Evolutionary conservation across 2,888 invertebrate species (phyloP), one percentile per base, ranked within the genome.

Genomic region (Machimus rusticus): DNA sequence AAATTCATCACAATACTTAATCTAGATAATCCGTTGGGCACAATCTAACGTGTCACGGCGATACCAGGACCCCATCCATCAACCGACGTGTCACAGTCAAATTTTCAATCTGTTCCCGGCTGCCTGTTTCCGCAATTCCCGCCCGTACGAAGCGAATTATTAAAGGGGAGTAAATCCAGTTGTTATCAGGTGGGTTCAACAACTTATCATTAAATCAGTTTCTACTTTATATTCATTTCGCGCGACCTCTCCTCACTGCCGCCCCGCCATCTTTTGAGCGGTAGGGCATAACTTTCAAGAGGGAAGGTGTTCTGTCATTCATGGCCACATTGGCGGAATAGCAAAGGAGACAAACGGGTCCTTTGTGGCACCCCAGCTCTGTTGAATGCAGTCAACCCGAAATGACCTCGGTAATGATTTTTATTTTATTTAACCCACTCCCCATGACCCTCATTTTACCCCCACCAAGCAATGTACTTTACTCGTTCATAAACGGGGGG

Each of bases 201-300:
- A 86, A 81, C 87, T 86, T 86, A 86, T 87, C 87, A 87, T 88
- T 88, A 88, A 88, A 88, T 88, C 88, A 88, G 87, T 88, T 87
- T 87, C 85, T 82, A 66, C 57, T 82, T 82, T 82, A 82, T 82
- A 82, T 82, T 82, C 66, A 82, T 66, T 82, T 57, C 66, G 57
- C 66, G 57, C 23, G 16, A 19, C 55, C 8, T 14, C 28, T 57
- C 14, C n/a, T 6, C 2, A 34, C 34, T 34, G 0, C 34, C 34
- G 5, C 34, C 5, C 34, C 34, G 5, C 34, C 34, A 34, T 34
- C 34, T 82, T 82, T 37, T 9, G 82, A 37, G 12, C n/a, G 57
- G 82, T n/a, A 37, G 16, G 82, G 82, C 31, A 82, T 82, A 57
- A 82, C 34, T 81, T 81, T 81, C 37, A 31, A 14, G 31, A 28